These are phyloP conservation scores for Neodiprion pinetum DNA, from an alignment of 1,140 invertebrate species.

Conservation along the genomic window DNA sequence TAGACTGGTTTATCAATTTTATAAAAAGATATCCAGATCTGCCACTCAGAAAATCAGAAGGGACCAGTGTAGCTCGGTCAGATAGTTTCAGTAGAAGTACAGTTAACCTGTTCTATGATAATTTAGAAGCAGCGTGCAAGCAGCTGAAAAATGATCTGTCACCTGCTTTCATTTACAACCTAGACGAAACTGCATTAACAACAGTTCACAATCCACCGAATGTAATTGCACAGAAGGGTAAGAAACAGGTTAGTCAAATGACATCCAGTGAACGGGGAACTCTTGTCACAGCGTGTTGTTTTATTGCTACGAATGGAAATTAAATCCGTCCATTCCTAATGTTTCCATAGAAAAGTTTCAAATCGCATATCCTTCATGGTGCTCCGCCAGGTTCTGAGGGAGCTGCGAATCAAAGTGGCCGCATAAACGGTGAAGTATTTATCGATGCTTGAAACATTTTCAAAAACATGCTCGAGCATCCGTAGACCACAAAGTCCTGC, in stretches of 20 bases:
- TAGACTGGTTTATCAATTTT: slow-evolving; percentile 59
- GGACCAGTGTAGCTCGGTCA: slow-evolving; percentile 48
- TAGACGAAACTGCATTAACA: slow-evolving; percentile 61
- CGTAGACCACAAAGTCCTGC: slow-evolving; percentile 10
- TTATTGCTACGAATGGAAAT: no score
- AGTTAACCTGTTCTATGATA: slow-evolving; percentile 32
- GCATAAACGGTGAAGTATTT: slow-evolving; percentile 54
- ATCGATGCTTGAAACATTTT: slow-evolving; percentile 47
- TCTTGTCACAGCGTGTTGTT: no score
- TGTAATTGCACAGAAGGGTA: no score
- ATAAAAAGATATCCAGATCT: slow-evolving; percentile 55
- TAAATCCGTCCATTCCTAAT: no score
- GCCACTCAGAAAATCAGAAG: slow-evolving; percentile 50
- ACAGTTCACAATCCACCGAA: slow-evolving; percentile 49
- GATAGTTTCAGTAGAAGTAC: slow-evolving; percentile 59
- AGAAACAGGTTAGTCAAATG: no score
- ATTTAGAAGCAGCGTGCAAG: slow-evolving; percentile 22
- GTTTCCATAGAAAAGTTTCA: no score
- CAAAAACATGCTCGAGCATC: slow-evolving; percentile 42
- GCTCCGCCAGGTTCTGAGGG: slow-evolving; percentile 35
- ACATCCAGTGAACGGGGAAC: no score
- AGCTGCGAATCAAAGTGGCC: slow-evolving; percentile 48
- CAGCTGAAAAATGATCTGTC: slow-evolving; percentile 24
- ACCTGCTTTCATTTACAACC: slow-evolving; percentile 48
- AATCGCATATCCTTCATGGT: no score